phyloP scores from a whole-genome alignment of 2,113 vertebrate species.

The Petroica traversi region DNA sequence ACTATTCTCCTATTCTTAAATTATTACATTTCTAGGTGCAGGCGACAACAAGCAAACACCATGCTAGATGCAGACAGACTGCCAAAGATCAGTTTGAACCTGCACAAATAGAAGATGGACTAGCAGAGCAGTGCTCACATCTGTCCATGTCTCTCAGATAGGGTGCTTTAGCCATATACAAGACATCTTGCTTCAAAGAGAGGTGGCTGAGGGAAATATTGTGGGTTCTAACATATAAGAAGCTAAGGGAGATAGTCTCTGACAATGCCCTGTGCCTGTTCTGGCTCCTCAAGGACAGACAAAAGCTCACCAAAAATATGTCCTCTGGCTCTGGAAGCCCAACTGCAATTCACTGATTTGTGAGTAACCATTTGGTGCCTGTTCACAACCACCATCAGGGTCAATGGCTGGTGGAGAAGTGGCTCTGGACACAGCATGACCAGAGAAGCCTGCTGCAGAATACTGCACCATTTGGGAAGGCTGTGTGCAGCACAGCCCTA shows the following conservation, averaged over 20 bases:
- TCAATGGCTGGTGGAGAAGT: not conserved
- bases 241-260: not conserved
- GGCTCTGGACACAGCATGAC: not conserved
- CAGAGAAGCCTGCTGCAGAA: not conserved
- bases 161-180: not conserved
- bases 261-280: not conserved
- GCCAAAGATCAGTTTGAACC: not conserved
- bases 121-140: not conserved
- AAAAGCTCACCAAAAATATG: not conserved
- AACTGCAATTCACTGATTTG: not conserved
- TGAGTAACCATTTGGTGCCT: not conserved
- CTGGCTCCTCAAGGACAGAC: not conserved
- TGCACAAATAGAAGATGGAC: not conserved
- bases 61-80: not conserved
- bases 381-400: not conserved
- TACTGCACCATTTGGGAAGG: not conserved
- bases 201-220: not conserved
- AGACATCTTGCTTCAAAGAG: not conserved
- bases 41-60: not conserved
- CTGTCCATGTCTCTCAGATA: not conserved
- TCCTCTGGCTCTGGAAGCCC: not conserved
- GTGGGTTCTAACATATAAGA: not conserved
- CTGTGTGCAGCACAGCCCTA: not conserved
- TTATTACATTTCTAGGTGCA: not conserved
- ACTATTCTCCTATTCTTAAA: not conserved